Conservation (phyloP, 2,888 invertebrate species). For the Leptinotarsa haldemani region DNA sequence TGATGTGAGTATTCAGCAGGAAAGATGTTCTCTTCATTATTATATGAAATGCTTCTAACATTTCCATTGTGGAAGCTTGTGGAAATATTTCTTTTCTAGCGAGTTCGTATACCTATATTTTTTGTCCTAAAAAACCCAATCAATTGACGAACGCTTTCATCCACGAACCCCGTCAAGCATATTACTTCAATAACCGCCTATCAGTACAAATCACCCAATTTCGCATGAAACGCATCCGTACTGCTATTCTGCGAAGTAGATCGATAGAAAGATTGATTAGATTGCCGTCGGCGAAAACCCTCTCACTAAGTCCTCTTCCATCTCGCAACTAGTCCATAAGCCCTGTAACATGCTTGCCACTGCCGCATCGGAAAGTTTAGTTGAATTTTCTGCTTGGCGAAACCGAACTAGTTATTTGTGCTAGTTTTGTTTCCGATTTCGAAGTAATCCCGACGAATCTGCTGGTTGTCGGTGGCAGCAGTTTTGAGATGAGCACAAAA, state of each 20-base stretch:
- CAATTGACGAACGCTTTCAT: neutral
- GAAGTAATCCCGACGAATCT: neutral
- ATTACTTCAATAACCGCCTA: constrained; percentile 1
- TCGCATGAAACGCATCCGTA: constrained; percentile 1
- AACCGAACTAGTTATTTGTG: neutral
- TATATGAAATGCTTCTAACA: too few relatives aligned
- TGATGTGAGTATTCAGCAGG: too few relatives aligned
- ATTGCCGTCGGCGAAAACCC: constrained; percentile 10
- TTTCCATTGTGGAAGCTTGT: too few relatives aligned
- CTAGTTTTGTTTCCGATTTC: neutral
- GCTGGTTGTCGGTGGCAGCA: neutral
- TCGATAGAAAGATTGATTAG: constrained; percentile 12
- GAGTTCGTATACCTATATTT: too few relatives aligned
- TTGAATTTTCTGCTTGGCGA: neutral
- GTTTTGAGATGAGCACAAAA: too few relatives aligned
- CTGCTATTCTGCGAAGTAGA: neutral
- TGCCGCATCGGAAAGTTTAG: neutral
- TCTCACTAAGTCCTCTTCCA: constrained; percentile 2
- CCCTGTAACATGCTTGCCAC: constrained; percentile 6
- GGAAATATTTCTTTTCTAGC: too few relatives aligned
- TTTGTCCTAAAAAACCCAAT: too few relatives aligned
- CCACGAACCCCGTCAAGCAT: neutral
- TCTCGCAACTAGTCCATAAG: constrained; percentile 8
- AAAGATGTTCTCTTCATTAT: too few relatives aligned
- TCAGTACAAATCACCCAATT: constrained; percentile 3